phyloP scores from a whole-genome alignment of 2,888 invertebrate species.

The Phragmatobia fuliginosa region DNA sequence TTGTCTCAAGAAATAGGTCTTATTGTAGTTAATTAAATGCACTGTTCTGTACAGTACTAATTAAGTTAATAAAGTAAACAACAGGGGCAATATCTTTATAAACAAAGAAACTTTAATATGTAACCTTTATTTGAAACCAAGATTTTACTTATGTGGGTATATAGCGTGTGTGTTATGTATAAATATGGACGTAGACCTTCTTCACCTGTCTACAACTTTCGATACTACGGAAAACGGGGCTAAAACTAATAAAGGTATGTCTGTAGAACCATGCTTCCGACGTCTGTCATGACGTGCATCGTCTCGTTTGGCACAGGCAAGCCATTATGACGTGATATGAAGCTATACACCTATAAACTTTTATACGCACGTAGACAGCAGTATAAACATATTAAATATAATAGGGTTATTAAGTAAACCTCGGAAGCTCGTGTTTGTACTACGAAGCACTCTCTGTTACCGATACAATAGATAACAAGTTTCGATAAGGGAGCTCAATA shows the following conservation, averaged over 20 bases:
- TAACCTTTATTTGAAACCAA: not conserved
- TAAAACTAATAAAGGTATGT: slow-evolving; percentile 32
- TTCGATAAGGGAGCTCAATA: slow-evolving; percentile 48
- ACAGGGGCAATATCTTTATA: not conserved
- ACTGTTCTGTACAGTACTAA: not conserved
- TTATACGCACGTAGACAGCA: slow-evolving; percentile 42
- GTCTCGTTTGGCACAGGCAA: slow-evolving; percentile 29
- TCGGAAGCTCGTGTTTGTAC: slow-evolving; percentile 36
- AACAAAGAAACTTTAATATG: not conserved
- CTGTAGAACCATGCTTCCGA: slow-evolving; percentile 12
- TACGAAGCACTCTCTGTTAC: slow-evolving; percentile 47
- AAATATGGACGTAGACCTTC: slow-evolving; percentile 12
- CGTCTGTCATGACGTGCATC: slow-evolving; percentile 16
- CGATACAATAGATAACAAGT: slow-evolving; percentile 50
- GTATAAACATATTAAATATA: slow-evolving; percentile 37
- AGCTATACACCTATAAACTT: slow-evolving; percentile 39
- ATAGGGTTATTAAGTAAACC: slow-evolving; percentile 44
- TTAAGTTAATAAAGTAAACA: not conserved
- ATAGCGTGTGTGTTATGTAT: not conserved
- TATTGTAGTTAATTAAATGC: not conserved
- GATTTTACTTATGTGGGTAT: not conserved
- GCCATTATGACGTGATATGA: slow-evolving; percentile 40
- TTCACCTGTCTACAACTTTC: slow-evolving; percentile 23
- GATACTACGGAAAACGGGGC: slow-evolving; percentile 20
- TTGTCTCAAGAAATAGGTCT: not conserved